phyloP scores from a whole-genome alignment of 2,113 vertebrate genomes.

The Scopus umbretta region DNA sequence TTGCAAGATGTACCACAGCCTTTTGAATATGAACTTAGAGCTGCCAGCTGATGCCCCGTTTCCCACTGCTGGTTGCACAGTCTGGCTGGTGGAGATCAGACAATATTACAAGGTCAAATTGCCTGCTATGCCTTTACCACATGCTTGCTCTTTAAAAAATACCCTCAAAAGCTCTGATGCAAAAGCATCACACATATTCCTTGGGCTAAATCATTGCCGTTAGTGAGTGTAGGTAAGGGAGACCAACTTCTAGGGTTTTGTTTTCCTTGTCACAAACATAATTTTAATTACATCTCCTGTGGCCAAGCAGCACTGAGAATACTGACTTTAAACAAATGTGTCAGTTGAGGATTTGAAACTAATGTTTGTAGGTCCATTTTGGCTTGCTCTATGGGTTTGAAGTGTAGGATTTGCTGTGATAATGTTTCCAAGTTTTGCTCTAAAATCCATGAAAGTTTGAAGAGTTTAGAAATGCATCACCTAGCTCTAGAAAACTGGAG shows the following conservation, averaged over 20 bases:
- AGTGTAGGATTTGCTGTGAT: not conserved
- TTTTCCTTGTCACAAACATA: not conserved
- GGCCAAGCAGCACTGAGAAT: not conserved
- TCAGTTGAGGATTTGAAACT: not conserved
- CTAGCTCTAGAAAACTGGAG: not conserved
- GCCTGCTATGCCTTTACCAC: not conserved
- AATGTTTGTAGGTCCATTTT: not conserved
- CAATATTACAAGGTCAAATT: not conserved
- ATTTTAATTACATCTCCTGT: not conserved
- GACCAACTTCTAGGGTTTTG: not conserved
- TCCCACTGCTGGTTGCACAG: not conserved
- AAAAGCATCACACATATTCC: not conserved
- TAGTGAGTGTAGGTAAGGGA: not conserved
- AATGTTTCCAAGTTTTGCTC: not conserved
- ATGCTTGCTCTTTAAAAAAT: not conserved
- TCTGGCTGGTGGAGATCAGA: constrained; percentile 13
- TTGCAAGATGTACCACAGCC: not conserved
- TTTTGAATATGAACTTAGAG: not conserved
- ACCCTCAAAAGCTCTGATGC: not conserved
- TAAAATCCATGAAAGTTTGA: not conserved
- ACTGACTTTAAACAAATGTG: not conserved
- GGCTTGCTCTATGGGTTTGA: not conserved
- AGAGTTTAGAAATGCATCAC: not conserved
- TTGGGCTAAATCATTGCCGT: not conserved
- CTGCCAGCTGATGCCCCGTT: constrained; percentile 40